A percentile compares a stretch with the other conserved stretches of the same genome.
phyloP scores from a whole-genome alignment of 2,888 invertebrate species.

The Pogonocherus hispidulus region DNA sequence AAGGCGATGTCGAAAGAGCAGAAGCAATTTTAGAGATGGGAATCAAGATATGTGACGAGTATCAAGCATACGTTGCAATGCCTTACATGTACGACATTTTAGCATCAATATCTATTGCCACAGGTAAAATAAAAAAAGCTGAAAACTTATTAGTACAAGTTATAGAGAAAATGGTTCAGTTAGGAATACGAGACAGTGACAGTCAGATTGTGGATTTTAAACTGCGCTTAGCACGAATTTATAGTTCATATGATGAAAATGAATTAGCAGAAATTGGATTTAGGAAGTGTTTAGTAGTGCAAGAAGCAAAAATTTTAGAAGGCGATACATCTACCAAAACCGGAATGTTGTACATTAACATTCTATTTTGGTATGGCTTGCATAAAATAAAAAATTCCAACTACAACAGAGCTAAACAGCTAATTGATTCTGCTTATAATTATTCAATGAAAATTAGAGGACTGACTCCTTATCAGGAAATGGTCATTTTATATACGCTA shows the following conservation, averaged over 20 bases:
- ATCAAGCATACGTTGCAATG: constrained; percentile 63
- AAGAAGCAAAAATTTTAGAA: constrained; percentile 63
- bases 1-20: constrained; percentile 64
- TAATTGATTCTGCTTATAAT: constrained; percentile 65
- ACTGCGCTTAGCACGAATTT: constrained; percentile 67
- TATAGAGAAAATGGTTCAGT: constrained; percentile 66
- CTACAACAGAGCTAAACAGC: constrained; percentile 62
- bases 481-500: constrained; percentile 68
- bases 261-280: constrained; percentile 68
- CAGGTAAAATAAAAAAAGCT: constrained; percentile 66
- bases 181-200: constrained; percentile 61
- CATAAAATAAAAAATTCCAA: constrained; percentile 63
- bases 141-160: constrained; percentile 65
- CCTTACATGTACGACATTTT: constrained; percentile 68
- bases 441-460: constrained; percentile 66
- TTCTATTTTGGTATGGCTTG: constrained; percentile 69
- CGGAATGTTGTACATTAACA: constrained; percentile 67
- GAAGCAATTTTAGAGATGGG: constrained; percentile 66
- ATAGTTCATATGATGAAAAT: constrained; percentile 63
- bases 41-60: constrained; percentile 66
- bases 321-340: constrained; percentile 66
- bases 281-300: constrained; percentile 64
- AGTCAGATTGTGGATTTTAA: constrained; percentile 67
- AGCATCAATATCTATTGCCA: constrained; percentile 65
- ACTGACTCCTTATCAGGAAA: constrained; percentile 67